These are phyloP conservation scores for Pteromalus puparum DNA, from an alignment of 1,140 invertebrate genomes.

Conservation along the genomic window DNA sequence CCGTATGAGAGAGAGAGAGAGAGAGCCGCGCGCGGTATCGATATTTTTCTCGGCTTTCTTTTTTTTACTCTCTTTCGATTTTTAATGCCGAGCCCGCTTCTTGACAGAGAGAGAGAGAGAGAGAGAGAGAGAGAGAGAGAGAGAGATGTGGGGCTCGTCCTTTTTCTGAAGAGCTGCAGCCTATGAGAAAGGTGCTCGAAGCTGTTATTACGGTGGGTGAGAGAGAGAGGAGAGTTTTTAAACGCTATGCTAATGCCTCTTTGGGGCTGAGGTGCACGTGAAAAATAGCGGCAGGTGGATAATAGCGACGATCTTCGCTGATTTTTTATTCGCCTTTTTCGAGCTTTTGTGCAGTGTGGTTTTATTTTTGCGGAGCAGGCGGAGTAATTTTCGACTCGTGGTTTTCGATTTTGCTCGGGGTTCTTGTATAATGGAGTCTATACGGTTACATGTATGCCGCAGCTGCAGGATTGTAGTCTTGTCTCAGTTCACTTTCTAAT, in stretches of 20 bases:
- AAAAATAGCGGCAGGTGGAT: conserved; percentile 46
- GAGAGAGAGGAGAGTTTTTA: conserved; percentile 28
- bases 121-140: too few relatives aligned
- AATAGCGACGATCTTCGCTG: conserved; percentile 15
- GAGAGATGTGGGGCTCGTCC: background rate
- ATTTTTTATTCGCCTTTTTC: background rate
- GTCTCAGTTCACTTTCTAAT: too few relatives aligned
- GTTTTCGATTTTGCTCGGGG: background rate
- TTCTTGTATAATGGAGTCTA: background rate
- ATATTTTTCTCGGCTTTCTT: conserved; percentile 34
- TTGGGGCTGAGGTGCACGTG: background rate
- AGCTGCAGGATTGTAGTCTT: too few relatives aligned
- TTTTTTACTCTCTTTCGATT: background rate
- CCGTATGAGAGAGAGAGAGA: background rate
- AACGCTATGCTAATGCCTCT: conserved; percentile 29
- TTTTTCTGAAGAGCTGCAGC: background rate
- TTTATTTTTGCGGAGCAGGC: background rate
- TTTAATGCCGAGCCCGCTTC: background rate
- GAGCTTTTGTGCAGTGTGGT: background rate
- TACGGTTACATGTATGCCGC: too few relatives aligned
- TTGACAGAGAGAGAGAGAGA: too few relatives aligned
- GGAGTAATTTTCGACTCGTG: background rate
- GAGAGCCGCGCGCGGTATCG: conserved; percentile 15
- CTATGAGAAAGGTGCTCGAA: conserved; percentile 37
- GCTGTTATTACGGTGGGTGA: conserved; percentile 40